phyloP scores from a whole-genome alignment of 2,113 vertebrate species.

The Sinosuthora webbiana region DNA sequence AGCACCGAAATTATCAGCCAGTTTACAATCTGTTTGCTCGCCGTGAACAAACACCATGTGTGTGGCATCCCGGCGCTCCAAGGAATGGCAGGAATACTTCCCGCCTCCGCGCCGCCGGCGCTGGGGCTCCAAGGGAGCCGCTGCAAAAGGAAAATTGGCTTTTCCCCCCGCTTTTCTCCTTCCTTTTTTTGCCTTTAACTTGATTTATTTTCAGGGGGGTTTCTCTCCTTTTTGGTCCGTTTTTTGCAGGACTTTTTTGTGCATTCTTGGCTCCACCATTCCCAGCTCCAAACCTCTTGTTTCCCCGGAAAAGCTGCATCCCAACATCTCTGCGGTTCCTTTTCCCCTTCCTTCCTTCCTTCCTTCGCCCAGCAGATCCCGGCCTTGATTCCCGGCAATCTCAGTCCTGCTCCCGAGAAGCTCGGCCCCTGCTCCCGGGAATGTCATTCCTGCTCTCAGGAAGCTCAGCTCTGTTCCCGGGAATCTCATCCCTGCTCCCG shows the following conservation, averaged over 20 bases:
- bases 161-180: background rate
- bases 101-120: constrained; percentile 73
- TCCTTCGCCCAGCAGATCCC: background rate
- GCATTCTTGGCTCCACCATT: constrained; percentile 70
- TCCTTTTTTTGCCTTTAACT: background rate
- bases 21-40: constrained; percentile 99
- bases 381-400: background rate
- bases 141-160: constrained; percentile 76
- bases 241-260: background rate
- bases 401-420: background rate
- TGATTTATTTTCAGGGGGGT: background rate
- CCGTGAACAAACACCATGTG: constrained; percentile 99
- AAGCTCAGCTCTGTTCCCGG: background rate
- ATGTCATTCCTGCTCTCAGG: background rate
- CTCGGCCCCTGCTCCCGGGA: background rate
- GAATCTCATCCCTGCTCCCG: background rate
- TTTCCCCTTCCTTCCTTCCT: constrained; percentile 42
- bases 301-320: constrained; percentile 78
- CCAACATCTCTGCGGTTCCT: background rate
- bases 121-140: background rate
- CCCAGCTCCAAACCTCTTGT: constrained; percentile 80
- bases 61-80: constrained; percentile 97
- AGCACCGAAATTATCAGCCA: constrained; percentile 99
- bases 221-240: background rate
- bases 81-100: constrained; percentile 92